Evolutionary conservation across 1,140 invertebrate genomes (phyloP), one percentile per base, ranked within the genome.

Genomic region (Pseudomyrmex gracilis): DNA sequence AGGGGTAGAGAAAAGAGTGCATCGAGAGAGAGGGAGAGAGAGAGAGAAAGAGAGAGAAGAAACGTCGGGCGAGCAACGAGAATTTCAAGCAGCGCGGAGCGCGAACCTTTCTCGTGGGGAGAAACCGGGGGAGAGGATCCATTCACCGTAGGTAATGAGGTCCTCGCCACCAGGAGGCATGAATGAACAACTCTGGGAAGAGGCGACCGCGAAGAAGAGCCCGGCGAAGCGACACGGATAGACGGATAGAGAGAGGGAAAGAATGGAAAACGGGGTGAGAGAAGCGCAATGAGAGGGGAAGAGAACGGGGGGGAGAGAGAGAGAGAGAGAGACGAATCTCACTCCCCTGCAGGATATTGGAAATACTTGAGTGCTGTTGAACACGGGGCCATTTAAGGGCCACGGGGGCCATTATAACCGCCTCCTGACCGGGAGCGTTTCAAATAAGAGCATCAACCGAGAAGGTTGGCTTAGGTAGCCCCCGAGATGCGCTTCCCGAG

Each of bases 291-390:
- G 78, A 77, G 45, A 17, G 71, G 71, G 51, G 13, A 51, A 70
- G 57, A 34, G 49, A 51, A 49, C 20, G 9, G 60, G 34, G 17
- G 45, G 10, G 20, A 24, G 20, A 51, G 53, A 64, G 17, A 43
- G 43, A 51, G 53, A 47, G 53, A 57, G 51, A 22, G 80, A 78
- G 87, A 91, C 90, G 87, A 90, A 92, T 92, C 90, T 89, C 91
- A 71, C 76, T 80, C 76, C 22, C 86, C 90, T 90, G 91, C 93
- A 93, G 93, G 93, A 94, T 94, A 94, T 94, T 94, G 93, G 92
- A 93, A 94, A 94, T 93, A 93, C 93, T 92, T 91, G 90, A 90
- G 90, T 85, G 92, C 90, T 94, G 93, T 93, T 92, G 84, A 92
- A 93, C 93, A 94, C 88, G 92, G 74, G 86, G 88, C 92, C 90